Evolutionary conservation across 2,888 invertebrate genomes (phyloP), one percentile per base, ranked within the genome.

Genomic region (Melipona beecheii): DNA sequence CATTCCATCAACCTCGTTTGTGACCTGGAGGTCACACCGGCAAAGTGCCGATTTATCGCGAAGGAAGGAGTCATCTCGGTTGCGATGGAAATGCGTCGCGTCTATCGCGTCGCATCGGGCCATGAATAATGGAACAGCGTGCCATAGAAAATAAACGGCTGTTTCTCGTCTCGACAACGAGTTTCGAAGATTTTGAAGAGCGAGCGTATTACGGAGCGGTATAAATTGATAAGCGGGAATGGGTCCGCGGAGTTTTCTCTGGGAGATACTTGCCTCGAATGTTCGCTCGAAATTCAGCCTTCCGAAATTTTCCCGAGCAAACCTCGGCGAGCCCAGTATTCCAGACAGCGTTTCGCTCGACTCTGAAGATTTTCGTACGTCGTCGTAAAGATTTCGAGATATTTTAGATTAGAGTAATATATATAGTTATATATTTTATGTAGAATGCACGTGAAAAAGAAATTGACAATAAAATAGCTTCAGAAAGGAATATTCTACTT

Each of bases 41-140:
- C 68, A 69, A 87, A 81, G 76, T 83, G 81, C 84, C 86, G 87
- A 89, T 90, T 87, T 90, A 90, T 89, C 87, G 87, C 83, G 79
- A 76, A 74, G 81, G 78, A 74, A 74, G 83, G 83, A 86, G 87
- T 87, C 90, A 90, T 85, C 89, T 89, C 87, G 87, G 86, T 81
- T 83, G 86, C 85, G 87, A 90, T 87, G 90, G 88, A 90, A 88
- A 89, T 87, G 86, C 89, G 87, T 84, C 85, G 71, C 77, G 85
- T 81, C 86, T 78, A 81, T 81, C 54, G 78, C 54, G 78, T 66
- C 21, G 58, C 66, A 50, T 27, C 27, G 24, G n/a, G 15, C 2
- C 56, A 81, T 81, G 81, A 79, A 81, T 79, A 79, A 79, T 79
- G 58, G 69, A 81, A 17, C 43, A 11, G 4, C 2, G 27, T 43